Evolutionary conservation across 2,888 invertebrate species (phyloP).

Genomic region (Drosophila nigricruria): DNA sequence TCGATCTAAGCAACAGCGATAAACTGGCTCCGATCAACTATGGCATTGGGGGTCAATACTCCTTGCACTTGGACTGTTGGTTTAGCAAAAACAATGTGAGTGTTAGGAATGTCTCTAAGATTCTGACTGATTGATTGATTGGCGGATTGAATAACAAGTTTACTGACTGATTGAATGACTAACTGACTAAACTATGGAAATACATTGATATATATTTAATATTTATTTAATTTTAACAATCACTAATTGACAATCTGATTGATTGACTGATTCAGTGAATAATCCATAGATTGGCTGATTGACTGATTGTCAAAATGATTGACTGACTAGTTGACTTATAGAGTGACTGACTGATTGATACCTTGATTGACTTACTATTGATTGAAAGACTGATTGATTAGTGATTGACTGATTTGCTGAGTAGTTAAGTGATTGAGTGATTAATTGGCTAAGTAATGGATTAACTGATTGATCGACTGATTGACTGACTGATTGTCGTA

Average conservation of each 20-base stretch:
- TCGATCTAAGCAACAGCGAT: slow-evolving; percentile 10
- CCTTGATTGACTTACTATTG: neutral
- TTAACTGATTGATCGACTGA: neutral
- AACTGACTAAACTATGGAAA: neutral
- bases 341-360: neutral
- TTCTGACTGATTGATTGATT: too few relatives aligned
- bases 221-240: neutral
- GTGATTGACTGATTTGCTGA: neutral
- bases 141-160: neutral
- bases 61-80: slow-evolving; percentile 37
- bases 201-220: too few relatives aligned
- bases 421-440: too few relatives aligned
- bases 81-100: slow-evolving; percentile 11
- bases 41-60: slow-evolving; percentile 41
- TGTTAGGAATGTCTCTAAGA: neutral
- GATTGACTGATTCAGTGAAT: neutral
- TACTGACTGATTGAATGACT: neutral
- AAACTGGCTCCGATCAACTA: slow-evolving; percentile 28
- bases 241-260: neutral
- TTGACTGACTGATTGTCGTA: too few relatives aligned
- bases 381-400: neutral
- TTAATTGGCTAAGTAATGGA: neutral
- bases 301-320: neutral
- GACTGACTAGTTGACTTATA: neutral
- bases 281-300: neutral